Conservation (phyloP, 2,113 vertebrate species). For the Anhinga rufa region DNA sequence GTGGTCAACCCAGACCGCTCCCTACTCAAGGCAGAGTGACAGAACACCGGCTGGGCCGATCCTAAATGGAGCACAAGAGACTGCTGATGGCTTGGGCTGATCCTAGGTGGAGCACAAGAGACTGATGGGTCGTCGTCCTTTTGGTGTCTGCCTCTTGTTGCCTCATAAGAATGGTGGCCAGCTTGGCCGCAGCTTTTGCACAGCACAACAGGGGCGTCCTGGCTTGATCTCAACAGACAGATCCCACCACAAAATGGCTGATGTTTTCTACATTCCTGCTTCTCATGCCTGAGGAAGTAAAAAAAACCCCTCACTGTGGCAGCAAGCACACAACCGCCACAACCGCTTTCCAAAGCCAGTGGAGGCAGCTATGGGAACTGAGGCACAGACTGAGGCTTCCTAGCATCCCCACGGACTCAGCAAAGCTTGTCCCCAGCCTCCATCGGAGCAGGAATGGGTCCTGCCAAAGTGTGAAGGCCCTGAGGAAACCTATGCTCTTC, state of each 20-base stretch:
- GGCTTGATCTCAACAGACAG: not conserved
- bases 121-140: accelerated
- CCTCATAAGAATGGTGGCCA: not conserved
- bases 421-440: not conserved
- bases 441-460: accelerated
- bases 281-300: not conserved
- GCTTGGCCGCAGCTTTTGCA: not conserved
- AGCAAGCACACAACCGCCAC: not conserved
- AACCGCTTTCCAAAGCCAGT: not conserved
- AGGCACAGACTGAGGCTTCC: not conserved
- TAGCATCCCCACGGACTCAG: not conserved
- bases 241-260: not conserved
- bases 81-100: not conserved
- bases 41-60: not conserved
- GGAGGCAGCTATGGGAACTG: not conserved
- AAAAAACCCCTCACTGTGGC: not conserved
- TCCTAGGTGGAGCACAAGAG: not conserved
- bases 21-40: not conserved
- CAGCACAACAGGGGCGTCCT: not conserved
- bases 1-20: accelerated
- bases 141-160: not conserved
- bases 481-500: not conserved
- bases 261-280: not conserved
- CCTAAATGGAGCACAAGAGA: not conserved
- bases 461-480: not conserved